phyloP scores from a whole-genome alignment of 2,113 vertebrate species.

The Dasyurus viverrinus region DNA sequence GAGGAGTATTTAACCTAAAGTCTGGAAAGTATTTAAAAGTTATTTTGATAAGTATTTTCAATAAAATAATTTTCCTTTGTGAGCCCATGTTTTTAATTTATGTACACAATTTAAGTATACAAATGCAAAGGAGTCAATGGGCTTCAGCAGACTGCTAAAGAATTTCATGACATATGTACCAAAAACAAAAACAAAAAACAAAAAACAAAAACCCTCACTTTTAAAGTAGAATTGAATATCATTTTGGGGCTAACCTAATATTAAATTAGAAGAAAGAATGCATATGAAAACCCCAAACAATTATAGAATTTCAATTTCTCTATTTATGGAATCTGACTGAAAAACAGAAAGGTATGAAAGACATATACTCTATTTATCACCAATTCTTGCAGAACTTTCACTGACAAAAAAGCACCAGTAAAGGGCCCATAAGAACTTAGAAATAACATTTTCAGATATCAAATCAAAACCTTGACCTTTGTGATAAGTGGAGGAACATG shows the following conservation, averaged over 20 bases:
- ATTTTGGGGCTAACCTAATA: neutral
- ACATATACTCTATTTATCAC: neutral
- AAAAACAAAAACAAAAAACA: no score
- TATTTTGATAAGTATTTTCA: neutral
- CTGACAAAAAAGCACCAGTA: neutral
- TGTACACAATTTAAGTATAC: neutral
- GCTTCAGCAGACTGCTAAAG: neutral
- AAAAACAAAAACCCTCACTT: neutral
- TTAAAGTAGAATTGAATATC: neutral
- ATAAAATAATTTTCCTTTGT: neutral
- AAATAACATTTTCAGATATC: neutral
- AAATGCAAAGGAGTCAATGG: neutral
- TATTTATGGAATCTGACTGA: neutral
- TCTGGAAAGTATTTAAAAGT: neutral
- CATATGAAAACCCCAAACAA: neutral
- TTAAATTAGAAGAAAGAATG: neutral
- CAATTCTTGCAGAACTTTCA: neutral
- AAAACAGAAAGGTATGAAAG: neutral
- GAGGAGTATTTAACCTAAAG: neutral
- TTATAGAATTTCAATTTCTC: neutral
- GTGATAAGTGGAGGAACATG: neutral
- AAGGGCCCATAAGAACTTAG: neutral
- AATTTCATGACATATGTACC: neutral
- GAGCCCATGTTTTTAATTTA: neutral
- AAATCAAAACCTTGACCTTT: neutral